Evolutionary conservation across 2,888 invertebrate genomes (phyloP).

Genomic region (Alloscopus bannaensis): DNA sequence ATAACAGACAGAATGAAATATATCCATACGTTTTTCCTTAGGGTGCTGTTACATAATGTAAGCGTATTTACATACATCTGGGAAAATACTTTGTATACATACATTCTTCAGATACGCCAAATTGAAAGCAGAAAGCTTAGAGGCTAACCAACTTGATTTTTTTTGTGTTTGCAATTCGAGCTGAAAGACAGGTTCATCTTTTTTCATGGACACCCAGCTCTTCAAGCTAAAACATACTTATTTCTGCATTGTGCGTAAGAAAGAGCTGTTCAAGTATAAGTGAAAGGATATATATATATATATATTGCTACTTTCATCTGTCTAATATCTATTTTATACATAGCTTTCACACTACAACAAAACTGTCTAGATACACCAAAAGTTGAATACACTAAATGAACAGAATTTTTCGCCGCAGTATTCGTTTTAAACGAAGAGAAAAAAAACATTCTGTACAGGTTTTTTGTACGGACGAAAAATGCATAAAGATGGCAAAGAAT

Average conservation of each 20-base stretch:
- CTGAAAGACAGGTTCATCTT: slow-evolving; percentile 49
- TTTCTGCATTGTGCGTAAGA: not conserved
- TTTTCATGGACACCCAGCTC: too few relatives aligned
- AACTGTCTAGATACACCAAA: not conserved
- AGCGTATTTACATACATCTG: not conserved
- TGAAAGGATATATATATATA: not conserved
- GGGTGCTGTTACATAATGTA: too few relatives aligned
- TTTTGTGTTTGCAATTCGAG: slow-evolving; percentile 41
- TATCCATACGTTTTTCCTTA: too few relatives aligned
- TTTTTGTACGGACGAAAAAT: slow-evolving; percentile 9
- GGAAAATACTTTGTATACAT: slow-evolving; percentile 1
- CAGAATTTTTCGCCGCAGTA: too few relatives aligned
- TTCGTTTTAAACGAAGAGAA: not conserved
- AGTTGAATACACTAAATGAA: not conserved
- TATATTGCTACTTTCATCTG: not conserved
- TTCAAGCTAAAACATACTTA: too few relatives aligned
- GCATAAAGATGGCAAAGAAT: slow-evolving; percentile 59
- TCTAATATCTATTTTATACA: slow-evolving; percentile 2
- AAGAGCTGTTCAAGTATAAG: not conserved
- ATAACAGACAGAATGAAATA: not conserved
- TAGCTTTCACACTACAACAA: not conserved
- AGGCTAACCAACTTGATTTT: slow-evolving; percentile 43
- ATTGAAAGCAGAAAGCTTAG: slow-evolving; percentile 20
- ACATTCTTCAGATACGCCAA: slow-evolving; percentile 28
- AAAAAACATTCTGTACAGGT: not conserved